Base-by-base conservation (phyloP, 2,888 invertebrate species). In the Pegoplata infirma region DNA sequence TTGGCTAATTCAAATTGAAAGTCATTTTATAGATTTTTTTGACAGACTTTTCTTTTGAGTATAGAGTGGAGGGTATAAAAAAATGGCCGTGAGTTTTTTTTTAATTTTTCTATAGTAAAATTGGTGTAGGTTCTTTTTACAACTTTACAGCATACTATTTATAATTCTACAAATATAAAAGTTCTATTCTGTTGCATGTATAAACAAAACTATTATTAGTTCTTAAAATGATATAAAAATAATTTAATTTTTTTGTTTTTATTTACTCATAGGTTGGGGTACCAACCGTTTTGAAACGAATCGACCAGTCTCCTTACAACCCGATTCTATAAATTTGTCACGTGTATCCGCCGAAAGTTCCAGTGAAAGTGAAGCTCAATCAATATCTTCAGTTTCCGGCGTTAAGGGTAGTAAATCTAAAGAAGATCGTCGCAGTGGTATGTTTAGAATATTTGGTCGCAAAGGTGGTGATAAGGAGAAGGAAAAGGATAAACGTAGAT, bases 281-380 rank as follows among this genome's bases (percentile, higher is more conserved):
- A 85, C 84, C 44, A 83, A 82, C 46, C 89, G 90, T 76, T 89
- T 87, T 76, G 90, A 90, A 73, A 76, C 86, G 71, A 85, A 81
- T 73, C 88, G 89, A 46, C 90, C 90, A 17, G 86, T 88, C n/a
- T 90, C 90, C 7, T 82, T 86, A 69, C 87, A 86, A 71, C 87
- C 88, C 59, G 86, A 88, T 59, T 86, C 88, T 14, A 84, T 89
- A 10, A 86, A 86, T 67, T 84, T 88, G 46, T 85, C 87, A 36
- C 87, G 89, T 16, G 86, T 85, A 2, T 87, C 87, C 1, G 89
- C 90, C 23, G 90, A 90, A 80, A 90, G 90, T 80, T 90, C 90
- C 55, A 90, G 90, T 82, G 90, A 90, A 82, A 89, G 89, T 80
- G 90, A 90, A 82, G 89, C 90, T 40, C 90, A 89, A 83, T 89